phyloP scores from a whole-genome alignment of 2,113 vertebrate species.

The Stigmatopora argus region DNA sequence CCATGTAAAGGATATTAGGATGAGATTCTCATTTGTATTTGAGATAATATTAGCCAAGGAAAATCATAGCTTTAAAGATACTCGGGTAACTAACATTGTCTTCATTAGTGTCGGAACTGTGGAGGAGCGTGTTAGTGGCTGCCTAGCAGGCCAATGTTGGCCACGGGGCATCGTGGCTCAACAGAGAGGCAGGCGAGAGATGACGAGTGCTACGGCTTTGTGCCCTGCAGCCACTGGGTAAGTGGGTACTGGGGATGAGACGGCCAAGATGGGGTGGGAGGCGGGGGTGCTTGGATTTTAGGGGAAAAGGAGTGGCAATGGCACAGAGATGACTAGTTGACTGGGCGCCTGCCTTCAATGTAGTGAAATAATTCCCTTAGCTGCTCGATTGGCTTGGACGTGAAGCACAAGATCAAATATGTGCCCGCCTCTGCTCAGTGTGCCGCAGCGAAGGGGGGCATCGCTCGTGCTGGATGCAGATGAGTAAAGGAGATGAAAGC shows the following conservation, averaged over 20 bases:
- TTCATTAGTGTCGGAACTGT: background rate
- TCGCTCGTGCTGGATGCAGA: slow-evolving; percentile 11
- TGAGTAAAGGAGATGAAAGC: slow-evolving; percentile 33
- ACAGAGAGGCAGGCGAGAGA: slow-evolving; percentile 31
- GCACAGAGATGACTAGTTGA: slow-evolving; percentile 64
- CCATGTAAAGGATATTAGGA: background rate
- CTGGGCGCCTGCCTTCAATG: slow-evolving; percentile 60
- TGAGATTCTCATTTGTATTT: background rate
- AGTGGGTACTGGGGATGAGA: slow-evolving; percentile 41
- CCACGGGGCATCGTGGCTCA: slow-evolving; percentile 26
- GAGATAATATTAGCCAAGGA: background rate
- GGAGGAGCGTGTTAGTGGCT: slow-evolving; percentile 18
- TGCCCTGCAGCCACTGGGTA: slow-evolving; percentile 43
- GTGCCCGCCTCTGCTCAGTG: slow-evolving; percentile 12
- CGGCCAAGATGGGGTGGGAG: slow-evolving; percentile 5
- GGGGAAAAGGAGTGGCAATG: slow-evolving; percentile 10
- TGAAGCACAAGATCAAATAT: slow-evolving; percentile 49
- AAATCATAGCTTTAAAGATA: background rate
- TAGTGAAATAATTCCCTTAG: slow-evolving; percentile 69
- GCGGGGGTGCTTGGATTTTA: background rate
- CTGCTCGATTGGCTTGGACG: slow-evolving; percentile 70
- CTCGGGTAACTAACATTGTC: background rate
- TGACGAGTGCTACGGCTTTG: slow-evolving; percentile 22
- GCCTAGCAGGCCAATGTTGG: slow-evolving; percentile 21
- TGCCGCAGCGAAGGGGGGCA: background rate